phyloP scores from a whole-genome alignment of 2,888 invertebrate species.

The Homarus gammarus region DNA sequence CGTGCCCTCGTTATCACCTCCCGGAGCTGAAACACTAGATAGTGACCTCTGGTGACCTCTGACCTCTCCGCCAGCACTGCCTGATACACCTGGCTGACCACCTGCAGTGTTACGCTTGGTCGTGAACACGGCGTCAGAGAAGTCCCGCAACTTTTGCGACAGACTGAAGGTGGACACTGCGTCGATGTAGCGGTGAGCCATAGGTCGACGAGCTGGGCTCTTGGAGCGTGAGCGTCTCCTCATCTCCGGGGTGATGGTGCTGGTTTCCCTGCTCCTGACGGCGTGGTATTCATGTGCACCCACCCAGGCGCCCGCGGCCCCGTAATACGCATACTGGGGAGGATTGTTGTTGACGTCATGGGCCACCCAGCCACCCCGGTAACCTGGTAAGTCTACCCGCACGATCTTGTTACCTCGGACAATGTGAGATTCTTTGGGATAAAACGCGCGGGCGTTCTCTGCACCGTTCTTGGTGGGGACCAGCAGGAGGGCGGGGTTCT shows the following conservation, averaged over 20 bases:
- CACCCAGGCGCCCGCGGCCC: slow-evolving; percentile 28
- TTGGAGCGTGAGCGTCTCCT: slow-evolving; percentile 76
- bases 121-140: slow-evolving; percentile 71
- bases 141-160: slow-evolving; percentile 64
- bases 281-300: slow-evolving; percentile 70
- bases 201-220: slow-evolving; percentile 75
- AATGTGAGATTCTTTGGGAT: slow-evolving; percentile 75
- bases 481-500: slow-evolving; percentile 70
- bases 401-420: slow-evolving; percentile 64
- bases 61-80: slow-evolving; percentile 31
- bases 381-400: slow-evolving; percentile 49
- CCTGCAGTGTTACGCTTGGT: background rate
- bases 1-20: slow-evolving; percentile 21
- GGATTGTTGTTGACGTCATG: slow-evolving; percentile 61
- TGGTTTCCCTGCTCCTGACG: slow-evolving; percentile 12
- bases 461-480: slow-evolving; percentile 76
- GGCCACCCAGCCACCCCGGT: slow-evolving; percentile 47
- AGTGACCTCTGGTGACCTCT: slow-evolving; percentile 33
- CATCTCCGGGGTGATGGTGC: slow-evolving; percentile 46
- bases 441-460: slow-evolving; percentile 69
- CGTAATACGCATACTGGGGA: slow-evolving; percentile 49
- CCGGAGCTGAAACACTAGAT: slow-evolving; percentile 24
- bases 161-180: slow-evolving; percentile 68
- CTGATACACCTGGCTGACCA: background rate
- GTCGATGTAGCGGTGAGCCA: slow-evolving; percentile 62